These are phyloP conservation scores for Junonia oenone DNA, from an alignment of 2,888 invertebrate species.

Conservation along the genomic window DNA sequence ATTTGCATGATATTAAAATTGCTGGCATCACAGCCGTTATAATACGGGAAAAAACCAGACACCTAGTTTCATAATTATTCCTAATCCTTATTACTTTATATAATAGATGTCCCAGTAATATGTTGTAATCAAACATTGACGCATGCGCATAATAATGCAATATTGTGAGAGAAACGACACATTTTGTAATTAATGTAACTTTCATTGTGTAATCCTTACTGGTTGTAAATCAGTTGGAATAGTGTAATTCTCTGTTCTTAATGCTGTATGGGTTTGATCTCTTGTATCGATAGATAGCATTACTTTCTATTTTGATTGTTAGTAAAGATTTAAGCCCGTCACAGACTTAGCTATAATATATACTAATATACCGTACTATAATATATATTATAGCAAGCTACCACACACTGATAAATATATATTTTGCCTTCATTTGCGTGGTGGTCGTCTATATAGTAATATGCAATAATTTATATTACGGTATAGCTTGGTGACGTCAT, in stretches of 20 bases:
- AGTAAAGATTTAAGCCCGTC: too few relatives aligned
- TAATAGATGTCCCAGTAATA: constrained; percentile 1
- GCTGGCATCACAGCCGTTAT: background rate
- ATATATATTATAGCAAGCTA: too few relatives aligned
- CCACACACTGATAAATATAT: too few relatives aligned
- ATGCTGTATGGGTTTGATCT: too few relatives aligned
- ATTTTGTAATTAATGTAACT: constrained; percentile 27
- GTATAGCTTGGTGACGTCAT: too few relatives aligned
- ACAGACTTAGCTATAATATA: too few relatives aligned
- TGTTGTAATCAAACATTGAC: constrained; percentile 26
- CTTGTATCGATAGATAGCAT: too few relatives aligned
- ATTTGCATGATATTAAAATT: background rate
- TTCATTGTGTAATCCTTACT: constrained; percentile 18
- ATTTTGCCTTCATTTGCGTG: too few relatives aligned
- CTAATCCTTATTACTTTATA: background rate
- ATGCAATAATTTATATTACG: too few relatives aligned
- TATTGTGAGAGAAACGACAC: constrained; percentile 29
- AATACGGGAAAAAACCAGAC: background rate
- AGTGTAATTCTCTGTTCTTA: background rate
- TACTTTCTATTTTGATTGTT: too few relatives aligned
- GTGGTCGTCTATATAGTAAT: too few relatives aligned
- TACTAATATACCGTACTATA: too few relatives aligned
- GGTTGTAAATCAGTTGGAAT: constrained; percentile 3
- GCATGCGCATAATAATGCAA: constrained; percentile 28
- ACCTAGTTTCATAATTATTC: background rate